These are phyloP conservation scores for Aleadryas rufinucha DNA, from an alignment of 2,113 vertebrate species.

Conservation along the genomic window DNA sequence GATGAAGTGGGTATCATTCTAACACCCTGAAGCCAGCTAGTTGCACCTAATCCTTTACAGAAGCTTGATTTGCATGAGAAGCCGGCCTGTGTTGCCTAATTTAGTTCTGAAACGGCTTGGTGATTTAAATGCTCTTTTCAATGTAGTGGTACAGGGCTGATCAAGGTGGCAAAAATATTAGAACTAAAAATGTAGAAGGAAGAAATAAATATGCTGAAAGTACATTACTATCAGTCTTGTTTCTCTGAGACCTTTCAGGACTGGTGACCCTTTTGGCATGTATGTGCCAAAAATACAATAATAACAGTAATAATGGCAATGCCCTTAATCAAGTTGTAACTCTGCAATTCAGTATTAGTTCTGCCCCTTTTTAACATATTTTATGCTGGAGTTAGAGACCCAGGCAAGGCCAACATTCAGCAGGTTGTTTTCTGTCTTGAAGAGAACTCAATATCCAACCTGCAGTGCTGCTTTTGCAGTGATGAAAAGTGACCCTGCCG, in stretches of 20 bases:
- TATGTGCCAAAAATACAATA: background rate
- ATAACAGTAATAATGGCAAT: background rate
- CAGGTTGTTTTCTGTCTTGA: slow-evolving; percentile 29
- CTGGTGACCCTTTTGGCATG: background rate
- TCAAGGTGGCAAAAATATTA: background rate
- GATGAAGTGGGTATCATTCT: slow-evolving; percentile 64
- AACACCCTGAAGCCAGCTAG: slow-evolving; percentile 63
- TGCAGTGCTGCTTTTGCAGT: background rate
- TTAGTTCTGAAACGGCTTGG: slow-evolving; percentile 26
- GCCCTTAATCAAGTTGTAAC: background rate
- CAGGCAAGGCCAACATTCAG: slow-evolving; percentile 10
- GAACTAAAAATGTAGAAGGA: background rate
- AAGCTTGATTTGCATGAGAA: slow-evolving; percentile 66
- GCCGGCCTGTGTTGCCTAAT: slow-evolving; percentile 53
- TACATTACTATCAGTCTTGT: background rate
- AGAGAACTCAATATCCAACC: background rate
- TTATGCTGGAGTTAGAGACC: background rate
- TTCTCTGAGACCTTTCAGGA: background rate
- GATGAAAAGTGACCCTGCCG: background rate
- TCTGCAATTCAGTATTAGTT: background rate
- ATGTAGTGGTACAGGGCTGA: background rate
- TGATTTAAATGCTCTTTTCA: background rate
- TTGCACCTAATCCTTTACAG: slow-evolving; percentile 62
- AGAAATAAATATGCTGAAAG: background rate
- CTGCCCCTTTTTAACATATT: background rate